These are phyloP conservation scores for Drosophila leonis DNA, from an alignment of 2,888 invertebrate species.

Conservation along the genomic window DNA sequence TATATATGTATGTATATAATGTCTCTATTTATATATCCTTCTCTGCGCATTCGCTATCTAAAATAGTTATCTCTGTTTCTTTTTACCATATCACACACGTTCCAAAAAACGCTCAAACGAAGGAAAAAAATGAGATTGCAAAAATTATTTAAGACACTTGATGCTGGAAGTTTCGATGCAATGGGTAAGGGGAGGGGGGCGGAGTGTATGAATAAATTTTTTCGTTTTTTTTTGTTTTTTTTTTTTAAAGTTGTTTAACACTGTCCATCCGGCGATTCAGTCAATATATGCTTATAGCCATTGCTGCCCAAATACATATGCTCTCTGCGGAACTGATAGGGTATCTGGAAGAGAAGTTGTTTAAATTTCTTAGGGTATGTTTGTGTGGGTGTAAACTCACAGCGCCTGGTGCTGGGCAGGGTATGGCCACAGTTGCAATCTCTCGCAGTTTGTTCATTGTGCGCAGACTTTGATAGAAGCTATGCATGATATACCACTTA, in stretches of 20 bases:
- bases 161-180: slow-evolving; percentile 56
- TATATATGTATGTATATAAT: slow-evolving; percentile 19
- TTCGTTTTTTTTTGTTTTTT: slow-evolving; percentile 8
- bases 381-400: slow-evolving; percentile 63
- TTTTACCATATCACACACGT: slow-evolving; percentile 70
- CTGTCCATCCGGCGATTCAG: slow-evolving; percentile 83
- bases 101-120: slow-evolving; percentile 23
- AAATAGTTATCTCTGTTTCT: slow-evolving; percentile 63
- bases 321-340: slow-evolving; percentile 84
- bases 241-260: slow-evolving; percentile 51
- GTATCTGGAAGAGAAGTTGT: slow-evolving; percentile 69
- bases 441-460: slow-evolving; percentile 85
- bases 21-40: slow-evolving; percentile 19
- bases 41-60: slow-evolving; percentile 55
- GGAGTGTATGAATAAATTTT: slow-evolving; percentile 9
- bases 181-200: slow-evolving; percentile 3
- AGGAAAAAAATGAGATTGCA: slow-evolving; percentile 7
- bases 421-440: slow-evolving; percentile 85
- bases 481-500: slow-evolving; percentile 84
- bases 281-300: slow-evolving; percentile 84
- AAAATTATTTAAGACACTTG: slow-evolving; percentile 55
- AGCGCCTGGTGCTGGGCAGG: slow-evolving; percentile 84
- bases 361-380: not conserved
- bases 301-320: slow-evolving; percentile 85
- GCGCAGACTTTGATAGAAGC: slow-evolving; percentile 83